Evolutionary conservation across 2,888 invertebrate species (phyloP).

Genomic region (Lamproptera curius): DNA sequence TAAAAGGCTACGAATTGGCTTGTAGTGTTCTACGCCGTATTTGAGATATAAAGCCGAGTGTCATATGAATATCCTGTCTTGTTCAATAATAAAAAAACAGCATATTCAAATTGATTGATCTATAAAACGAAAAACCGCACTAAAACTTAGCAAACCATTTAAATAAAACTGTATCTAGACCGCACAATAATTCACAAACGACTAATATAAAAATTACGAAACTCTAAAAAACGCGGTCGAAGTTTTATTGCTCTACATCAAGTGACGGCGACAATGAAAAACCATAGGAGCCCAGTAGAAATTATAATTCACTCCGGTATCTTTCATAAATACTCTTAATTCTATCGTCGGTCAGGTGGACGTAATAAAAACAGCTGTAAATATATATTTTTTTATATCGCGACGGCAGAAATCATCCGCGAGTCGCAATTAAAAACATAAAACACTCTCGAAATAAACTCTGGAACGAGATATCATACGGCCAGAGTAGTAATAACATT

Average conservation of each 20-base stretch:
- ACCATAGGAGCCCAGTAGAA: slow-evolving; percentile 35
- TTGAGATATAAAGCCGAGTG: no score
- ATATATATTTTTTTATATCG: slow-evolving; percentile 61
- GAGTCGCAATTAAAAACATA: slow-evolving; percentile 73
- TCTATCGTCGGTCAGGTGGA: slow-evolving; percentile 69
- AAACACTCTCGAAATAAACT: slow-evolving; percentile 68
- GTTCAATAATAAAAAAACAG: no score
- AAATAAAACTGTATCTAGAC: no score
- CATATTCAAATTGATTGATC: no score
- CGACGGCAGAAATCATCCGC: slow-evolving; percentile 62
- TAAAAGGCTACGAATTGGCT: no score
- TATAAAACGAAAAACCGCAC: no score
- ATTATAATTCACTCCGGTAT: slow-evolving; percentile 56
- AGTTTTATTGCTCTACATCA: slow-evolving; percentile 16
- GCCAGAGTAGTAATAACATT: slow-evolving; percentile 68
- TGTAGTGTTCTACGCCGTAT: no score
- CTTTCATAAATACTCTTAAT: slow-evolving; percentile 68
- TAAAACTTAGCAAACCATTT: no score
- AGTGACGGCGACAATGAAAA: slow-evolving; percentile 30
- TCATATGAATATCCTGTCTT: no score
- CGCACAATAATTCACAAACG: not conserved
- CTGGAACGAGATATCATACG: slow-evolving; percentile 63
- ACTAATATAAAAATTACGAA: not conserved
- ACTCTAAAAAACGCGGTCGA: not conserved
- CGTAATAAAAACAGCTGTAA: slow-evolving; percentile 68